These are phyloP conservation scores for Drosophila suzukii DNA, from an alignment of 1,140 invertebrate species.

Conservation along the genomic window DNA sequence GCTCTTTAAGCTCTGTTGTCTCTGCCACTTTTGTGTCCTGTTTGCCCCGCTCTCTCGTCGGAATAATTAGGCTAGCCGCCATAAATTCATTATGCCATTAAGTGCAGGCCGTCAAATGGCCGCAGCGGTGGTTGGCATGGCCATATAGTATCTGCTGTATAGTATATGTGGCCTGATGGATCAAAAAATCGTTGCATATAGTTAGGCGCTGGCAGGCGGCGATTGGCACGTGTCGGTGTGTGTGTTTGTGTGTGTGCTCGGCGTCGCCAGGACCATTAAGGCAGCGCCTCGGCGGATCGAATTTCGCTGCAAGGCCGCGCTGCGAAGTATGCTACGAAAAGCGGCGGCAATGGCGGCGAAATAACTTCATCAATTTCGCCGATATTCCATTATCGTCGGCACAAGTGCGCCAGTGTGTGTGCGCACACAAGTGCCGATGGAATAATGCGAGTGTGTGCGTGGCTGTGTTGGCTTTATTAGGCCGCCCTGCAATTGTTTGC, in stretches of 20 bases:
- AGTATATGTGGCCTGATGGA: constrained; percentile 18
- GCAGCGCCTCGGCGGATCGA: constrained; percentile 48
- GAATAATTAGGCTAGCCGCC: constrained; percentile 47
- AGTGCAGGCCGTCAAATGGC: constrained; percentile 41
- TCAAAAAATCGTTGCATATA: constrained; percentile 50
- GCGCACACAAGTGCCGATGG: constrained; percentile 42
- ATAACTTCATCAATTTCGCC: constrained; percentile 59
- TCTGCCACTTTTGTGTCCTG: not conserved
- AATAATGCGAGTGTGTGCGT: constrained; percentile 3
- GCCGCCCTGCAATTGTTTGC: constrained; percentile 71
- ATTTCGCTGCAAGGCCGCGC: constrained; percentile 55
- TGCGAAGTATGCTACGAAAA: constrained; percentile 38
- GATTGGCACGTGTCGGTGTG: constrained; percentile 39
- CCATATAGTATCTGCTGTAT: no score
- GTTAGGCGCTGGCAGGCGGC: constrained; percentile 23
- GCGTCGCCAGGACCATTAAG: constrained; percentile 58
- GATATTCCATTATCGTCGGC: constrained; percentile 50
- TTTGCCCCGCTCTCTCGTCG: not conserved
- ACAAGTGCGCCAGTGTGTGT: constrained; percentile 21
- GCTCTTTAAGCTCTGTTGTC: not conserved
- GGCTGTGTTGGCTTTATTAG: constrained; percentile 69
- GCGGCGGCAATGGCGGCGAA: constrained; percentile 11
- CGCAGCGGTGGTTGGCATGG: constrained; percentile 5
- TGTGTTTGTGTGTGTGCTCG: constrained; percentile 33
- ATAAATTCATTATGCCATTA: constrained; percentile 64